Conservation (phyloP, 2,888 invertebrate genomes). For the Drosophila diplacantha region DNA sequence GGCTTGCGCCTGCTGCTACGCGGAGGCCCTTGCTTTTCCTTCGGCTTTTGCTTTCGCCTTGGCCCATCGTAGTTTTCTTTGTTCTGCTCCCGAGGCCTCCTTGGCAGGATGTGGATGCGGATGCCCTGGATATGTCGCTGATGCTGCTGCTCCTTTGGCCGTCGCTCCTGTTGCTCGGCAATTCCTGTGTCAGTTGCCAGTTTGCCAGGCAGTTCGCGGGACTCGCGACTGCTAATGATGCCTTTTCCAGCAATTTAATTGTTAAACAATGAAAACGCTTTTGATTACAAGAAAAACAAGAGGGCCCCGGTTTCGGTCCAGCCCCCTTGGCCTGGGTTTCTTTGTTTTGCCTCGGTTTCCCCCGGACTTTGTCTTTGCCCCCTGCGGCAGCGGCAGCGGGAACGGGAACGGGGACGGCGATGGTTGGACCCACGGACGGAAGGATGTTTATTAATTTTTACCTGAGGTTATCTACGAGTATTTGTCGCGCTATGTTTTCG, state of each 20-base stretch:
- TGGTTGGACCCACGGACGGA: conserved; percentile 19
- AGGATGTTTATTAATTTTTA: conserved; percentile 71
- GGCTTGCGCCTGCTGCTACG: conserved; percentile 20
- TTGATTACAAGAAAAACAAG: conserved; percentile 70
- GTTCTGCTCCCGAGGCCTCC: conserved; percentile 40
- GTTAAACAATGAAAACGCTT: conserved; percentile 73
- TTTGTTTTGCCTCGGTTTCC: conserved; percentile 39
- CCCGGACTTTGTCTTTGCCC: conserved; percentile 23
- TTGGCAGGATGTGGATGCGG: conserved; percentile 12
- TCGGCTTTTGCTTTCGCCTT: background rate
- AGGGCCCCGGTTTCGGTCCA: background rate
- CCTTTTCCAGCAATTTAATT: conserved; percentile 73
- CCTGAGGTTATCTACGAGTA: conserved; percentile 67
- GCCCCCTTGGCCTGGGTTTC: conserved; percentile 6
- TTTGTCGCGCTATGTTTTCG: conserved; percentile 65
- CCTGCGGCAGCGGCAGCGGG: conserved; percentile 30
- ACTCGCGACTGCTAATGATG: conserved; percentile 65
- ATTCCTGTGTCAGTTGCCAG: conserved; percentile 35
- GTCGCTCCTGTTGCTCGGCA: conserved; percentile 9
- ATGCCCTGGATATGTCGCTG: conserved; percentile 12
- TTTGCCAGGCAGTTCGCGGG: conserved; percentile 23
- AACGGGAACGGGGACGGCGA: background rate
- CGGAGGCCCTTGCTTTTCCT: background rate
- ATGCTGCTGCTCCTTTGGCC: conserved; percentile 19
- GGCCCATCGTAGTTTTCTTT: conserved; percentile 38